A percentile compares a stretch with the other conserved stretches of the same genome.
These are phyloP conservation scores for Nycticryphes semicollaris DNA, from an alignment of 2,113 vertebrate genomes.

Conservation along the genomic window DNA sequence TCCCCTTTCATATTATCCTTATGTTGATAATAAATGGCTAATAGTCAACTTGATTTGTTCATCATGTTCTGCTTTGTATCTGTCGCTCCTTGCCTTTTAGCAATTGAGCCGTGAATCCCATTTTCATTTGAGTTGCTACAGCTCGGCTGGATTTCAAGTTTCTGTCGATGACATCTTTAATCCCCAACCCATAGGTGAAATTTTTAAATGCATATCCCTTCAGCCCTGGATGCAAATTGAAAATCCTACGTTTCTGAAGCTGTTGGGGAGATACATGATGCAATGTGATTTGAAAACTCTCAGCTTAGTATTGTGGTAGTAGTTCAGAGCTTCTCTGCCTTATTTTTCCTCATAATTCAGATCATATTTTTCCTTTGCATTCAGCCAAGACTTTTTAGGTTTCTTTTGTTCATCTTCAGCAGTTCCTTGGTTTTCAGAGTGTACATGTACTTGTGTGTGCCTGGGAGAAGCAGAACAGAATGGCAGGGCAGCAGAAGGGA, in stretches of 20 bases:
- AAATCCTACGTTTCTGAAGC: background rate
- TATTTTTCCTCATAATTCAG: background rate
- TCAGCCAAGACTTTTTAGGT: background rate
- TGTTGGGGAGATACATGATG: background rate
- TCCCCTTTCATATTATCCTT: background rate
- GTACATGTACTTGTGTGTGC: accelerated
- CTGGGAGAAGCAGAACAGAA: background rate
- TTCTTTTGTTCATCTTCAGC: background rate
- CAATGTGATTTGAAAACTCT: background rate
- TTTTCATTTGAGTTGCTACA: background rate
- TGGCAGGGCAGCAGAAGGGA: background rate
- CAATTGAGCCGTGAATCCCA: background rate
- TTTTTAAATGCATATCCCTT: background rate
- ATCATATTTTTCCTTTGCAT: background rate
- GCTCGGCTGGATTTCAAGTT: background rate
- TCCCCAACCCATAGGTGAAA: background rate
- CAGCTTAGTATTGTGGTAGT: too few species aligned
- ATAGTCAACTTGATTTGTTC: background rate
- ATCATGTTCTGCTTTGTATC: background rate
- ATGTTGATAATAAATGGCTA: background rate
- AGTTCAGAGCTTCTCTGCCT: background rate
- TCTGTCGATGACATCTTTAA: background rate
- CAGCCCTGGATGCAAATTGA: background rate
- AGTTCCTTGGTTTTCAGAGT: background rate
- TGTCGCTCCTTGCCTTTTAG: background rate